Evolutionary conservation across 2,113 vertebrate genomes (phyloP), one percentile per base, ranked within the genome.

Genomic region (Chlorodrepanis virens): DNA sequence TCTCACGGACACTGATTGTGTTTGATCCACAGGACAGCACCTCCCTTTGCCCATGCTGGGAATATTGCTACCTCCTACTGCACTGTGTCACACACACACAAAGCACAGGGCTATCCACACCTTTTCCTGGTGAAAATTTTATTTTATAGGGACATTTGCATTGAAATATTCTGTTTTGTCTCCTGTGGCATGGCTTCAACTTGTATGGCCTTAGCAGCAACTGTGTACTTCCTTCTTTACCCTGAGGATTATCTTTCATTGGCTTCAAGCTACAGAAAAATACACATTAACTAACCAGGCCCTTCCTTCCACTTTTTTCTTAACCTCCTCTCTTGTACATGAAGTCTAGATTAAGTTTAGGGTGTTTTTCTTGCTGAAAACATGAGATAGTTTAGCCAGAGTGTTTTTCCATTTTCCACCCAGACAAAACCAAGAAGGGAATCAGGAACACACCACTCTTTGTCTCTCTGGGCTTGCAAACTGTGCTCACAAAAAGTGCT

Each of bases 351-450:
- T 68, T 71, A 79, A 86, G 37, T 74, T 80, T 31, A 76, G 31
- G 22, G 6, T 27, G 64, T 89, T 94, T 87, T 74, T 37, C 42
- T 52, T 59, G 44, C 74, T 79, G 82, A 63, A 95, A 94, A 88
- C 52, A 63, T 9, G 8, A 84, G 42, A 49, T 4, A 16, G 49
- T 71, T 92, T 63, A 79, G 23, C 5, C 29, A 59, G 72, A 61
- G n/a, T 18, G 10, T 57, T 95, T 83, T 88, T 87, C 77, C 10
- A 3, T 65, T 87, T 94, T 83, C 68, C 68, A 60, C 42, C 19
- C 79, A 64, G 65, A 60, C 53, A 70, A 81, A 83, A 89, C 45
- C 52, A 87, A 90, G 74, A 81, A 37, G 27, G 29, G 60, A 84
- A 87, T 31, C 54, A 50, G 1, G 5, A 92, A 78, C 47, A 50